phyloP scores from a whole-genome alignment of 2,888 invertebrate species.

The Sesia bembeciformis region DNA sequence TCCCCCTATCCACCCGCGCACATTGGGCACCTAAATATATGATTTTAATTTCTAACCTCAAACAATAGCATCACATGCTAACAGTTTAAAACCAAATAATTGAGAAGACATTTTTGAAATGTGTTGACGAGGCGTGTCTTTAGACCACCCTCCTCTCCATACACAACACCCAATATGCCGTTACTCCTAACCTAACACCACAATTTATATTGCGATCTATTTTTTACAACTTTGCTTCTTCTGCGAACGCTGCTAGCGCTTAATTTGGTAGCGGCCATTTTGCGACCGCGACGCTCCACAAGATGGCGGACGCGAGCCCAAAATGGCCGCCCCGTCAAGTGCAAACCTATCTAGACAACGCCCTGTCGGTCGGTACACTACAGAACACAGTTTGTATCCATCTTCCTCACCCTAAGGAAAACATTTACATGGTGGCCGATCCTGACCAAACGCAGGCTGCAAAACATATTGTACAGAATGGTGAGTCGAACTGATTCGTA shows the following conservation, averaged over 20 bases:
- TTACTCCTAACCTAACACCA: constrained; percentile 48
- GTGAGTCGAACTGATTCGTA: constrained; percentile 18
- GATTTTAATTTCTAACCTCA: background rate
- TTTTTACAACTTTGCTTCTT: constrained; percentile 57
- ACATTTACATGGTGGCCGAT: constrained; percentile 36
- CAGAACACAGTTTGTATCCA: constrained; percentile 71
- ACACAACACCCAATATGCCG: constrained; percentile 70
- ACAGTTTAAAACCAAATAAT: background rate
- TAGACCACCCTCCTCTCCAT: constrained; percentile 34
- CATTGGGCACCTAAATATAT: constrained; percentile 31
- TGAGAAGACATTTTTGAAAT: background rate
- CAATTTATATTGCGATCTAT: constrained; percentile 64
- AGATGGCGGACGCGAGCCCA: constrained; percentile 10
- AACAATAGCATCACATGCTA: background rate
- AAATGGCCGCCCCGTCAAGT: constrained; percentile 24
- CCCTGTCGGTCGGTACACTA: constrained; percentile 66
- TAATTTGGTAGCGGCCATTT: constrained; percentile 15
- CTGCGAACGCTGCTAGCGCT: constrained; percentile 38
- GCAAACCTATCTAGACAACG: constrained; percentile 53
- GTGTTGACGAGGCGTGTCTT: constrained; percentile 2
- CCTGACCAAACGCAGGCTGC: no score
- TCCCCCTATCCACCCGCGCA: constrained; percentile 37
- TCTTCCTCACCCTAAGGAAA: constrained; percentile 52
- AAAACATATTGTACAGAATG: no score
- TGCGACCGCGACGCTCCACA: constrained; percentile 17